Base-by-base conservation (phyloP, 1,140 invertebrate species). In the Diachasma alloeum region DNA sequence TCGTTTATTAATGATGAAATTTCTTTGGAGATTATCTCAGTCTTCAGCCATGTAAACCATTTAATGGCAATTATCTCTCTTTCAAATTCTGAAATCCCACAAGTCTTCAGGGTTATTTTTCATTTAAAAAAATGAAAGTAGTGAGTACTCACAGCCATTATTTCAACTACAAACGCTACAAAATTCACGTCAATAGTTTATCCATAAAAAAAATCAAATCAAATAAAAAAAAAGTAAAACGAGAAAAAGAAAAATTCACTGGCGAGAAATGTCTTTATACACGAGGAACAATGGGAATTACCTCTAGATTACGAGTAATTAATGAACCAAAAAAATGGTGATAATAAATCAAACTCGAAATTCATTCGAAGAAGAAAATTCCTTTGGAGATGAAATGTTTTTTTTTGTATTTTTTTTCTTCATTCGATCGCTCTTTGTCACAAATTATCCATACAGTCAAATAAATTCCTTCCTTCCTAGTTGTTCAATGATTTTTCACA, bases 1-100 rank as follows among this genome's bases (percentile, higher is more conserved):
- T 53, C n/a, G 37, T 42, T 39, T 22, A 63, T 39, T 39, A 39
- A 13, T 56, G 36, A 26, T 59, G 22, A 63, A 63, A 63, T 63
- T 26, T 63, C 59, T 63, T 63, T 63, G 59, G 59, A 63, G 59
- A 24, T 63, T 11, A 63, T 63, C 19, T 63, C 59, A 63, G 59
- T 63, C 59, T 63, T 63, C 59, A 31, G 59, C 59, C 59, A 63
- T 63, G 59, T 53, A 13, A 26, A 56, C 13, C 48, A n/a, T 17
- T 56, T 19, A 17, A 56, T 56, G 48, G 19, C 48, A 19, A 19
- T 56, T 31, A 31, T 31, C 6, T 31, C 31, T 31, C 31, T 31
- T 53, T 22, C 15, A 26, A 48, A 24, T 11, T 72, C 46, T 72
- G n/a, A 9, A 56, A 56, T 26, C 36, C 26, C 24, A 72, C 22